Percentiles rank a stretch among this genome's conserved stretches.
Evolutionary conservation across 2,888 invertebrate species (phyloP).

Genomic region (Eupithecia pulchellata): DNA sequence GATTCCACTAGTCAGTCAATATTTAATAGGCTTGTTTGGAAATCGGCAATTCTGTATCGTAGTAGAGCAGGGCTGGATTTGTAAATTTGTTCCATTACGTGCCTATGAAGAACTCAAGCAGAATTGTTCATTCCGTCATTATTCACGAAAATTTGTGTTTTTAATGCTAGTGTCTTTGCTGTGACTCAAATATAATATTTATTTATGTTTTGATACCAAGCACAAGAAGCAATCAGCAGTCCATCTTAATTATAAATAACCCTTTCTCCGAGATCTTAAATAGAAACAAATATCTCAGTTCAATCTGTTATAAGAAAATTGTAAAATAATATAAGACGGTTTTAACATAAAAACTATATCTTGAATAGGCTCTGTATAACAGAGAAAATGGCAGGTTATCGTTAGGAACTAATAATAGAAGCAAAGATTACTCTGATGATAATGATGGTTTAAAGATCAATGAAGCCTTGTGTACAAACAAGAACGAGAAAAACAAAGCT

Average conservation of each 20-base stretch:
- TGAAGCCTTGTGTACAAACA: slow-evolving; percentile 17
- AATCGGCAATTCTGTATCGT: slow-evolving; percentile 46
- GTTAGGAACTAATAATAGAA: slow-evolving; percentile 48
- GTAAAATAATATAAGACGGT: background rate
- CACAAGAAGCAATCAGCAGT: background rate
- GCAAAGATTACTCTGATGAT: slow-evolving; percentile 41
- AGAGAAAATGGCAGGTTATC: slow-evolving; percentile 47
- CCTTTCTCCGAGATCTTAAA: background rate
- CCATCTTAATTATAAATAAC: no score
- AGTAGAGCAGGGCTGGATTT: slow-evolving; percentile 17
- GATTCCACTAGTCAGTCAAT: slow-evolving; percentile 48
- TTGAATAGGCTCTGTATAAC: slow-evolving; percentile 1
- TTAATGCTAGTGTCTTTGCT: background rate
- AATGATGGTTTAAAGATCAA: slow-evolving; percentile 37
- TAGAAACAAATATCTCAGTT: background rate
- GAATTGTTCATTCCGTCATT: background rate
- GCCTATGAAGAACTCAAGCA: background rate
- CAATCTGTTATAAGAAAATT: background rate
- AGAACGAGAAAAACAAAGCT: slow-evolving; percentile 22
- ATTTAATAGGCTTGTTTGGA: slow-evolving; percentile 52
- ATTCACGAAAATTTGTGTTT: background rate
- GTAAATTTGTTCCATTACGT: background rate
- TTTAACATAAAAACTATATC: background rate
- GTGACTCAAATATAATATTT: background rate
- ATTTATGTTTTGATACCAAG: background rate